Base-by-base conservation (phyloP, 2,888 invertebrate species). In the Athalia circularis region DNA sequence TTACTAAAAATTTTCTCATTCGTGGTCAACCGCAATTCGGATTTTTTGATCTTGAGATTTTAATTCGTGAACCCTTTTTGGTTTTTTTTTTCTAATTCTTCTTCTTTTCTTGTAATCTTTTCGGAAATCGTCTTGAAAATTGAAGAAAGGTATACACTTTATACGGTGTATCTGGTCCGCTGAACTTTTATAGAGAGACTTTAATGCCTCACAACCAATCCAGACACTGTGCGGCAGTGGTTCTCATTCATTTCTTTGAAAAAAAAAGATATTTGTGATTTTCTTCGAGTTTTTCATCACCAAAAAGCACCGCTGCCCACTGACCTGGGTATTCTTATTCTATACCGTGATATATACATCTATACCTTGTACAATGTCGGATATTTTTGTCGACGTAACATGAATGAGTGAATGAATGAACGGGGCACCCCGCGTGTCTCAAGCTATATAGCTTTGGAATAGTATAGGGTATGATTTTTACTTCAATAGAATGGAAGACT, bases 91-190 rank as follows among this genome's bases (percentile, higher is more conserved):
- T 54, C 54, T 54, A 4, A 64, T 43, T 65, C 15, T 4, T 48
- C 43, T 65, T n/a, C 8, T 65, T 11, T 7, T 65, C 45, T 5
- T 8, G 3, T 65, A 3, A 45, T 43, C n/a, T 48, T 70, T 11
- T 57, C 52, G 15, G 11, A 70, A 70, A 54, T 70, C 70, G 70
- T 43, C 54, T 52, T 13, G 57, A 70, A 70, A 70, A 70, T 54
- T 70, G 43, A 70, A 70, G 72, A 59, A 9, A 29, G 29, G 29
- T 29, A 29, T 29, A 29, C 29, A 29, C 29, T 29, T 29, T 29
- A 29, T 29, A 29, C 29, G 29, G 29, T 29, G 29, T 29, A 29
- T 29, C 5, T 9, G 59, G 47, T 59, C 72, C 13, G 45, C 15
- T 72, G 72, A 29, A 29, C 45, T 4, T 47, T 47, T 47, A 72